Conservation (phyloP, 2,888 invertebrate genomes). For the Drosophila tripunctata region DNA sequence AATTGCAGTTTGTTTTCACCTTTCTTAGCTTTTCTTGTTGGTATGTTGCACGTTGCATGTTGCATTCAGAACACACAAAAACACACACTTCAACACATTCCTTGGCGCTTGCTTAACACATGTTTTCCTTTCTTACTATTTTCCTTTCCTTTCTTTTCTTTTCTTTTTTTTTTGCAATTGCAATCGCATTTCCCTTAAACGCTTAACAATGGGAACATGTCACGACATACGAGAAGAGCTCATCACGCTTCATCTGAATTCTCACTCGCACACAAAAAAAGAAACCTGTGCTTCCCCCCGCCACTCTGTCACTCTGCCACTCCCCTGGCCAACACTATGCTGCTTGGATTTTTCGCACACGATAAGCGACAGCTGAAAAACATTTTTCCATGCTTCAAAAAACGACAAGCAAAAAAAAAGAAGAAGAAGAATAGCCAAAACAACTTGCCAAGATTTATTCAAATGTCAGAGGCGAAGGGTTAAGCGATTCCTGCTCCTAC, state of each 20-base stretch:
- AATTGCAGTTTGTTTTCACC: too few relatives aligned
- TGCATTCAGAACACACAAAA: neutral
- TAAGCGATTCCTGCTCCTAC: conserved; percentile 36
- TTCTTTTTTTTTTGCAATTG: neutral
- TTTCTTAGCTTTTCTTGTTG: too few relatives aligned
- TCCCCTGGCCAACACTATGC: neutral
- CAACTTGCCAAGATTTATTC: conserved; percentile 77
- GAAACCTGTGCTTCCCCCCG: conserved; percentile 11
- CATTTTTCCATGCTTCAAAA: conserved; percentile 74
- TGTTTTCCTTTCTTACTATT: conserved; percentile 28
- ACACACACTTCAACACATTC: too few relatives aligned
- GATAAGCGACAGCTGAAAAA: conserved; percentile 75
- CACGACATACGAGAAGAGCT: conserved; percentile 51
- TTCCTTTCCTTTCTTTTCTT: neutral
- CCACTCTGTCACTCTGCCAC: neutral
- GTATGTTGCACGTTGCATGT: conserved; percentile 24
- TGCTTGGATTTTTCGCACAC: conserved; percentile 69
- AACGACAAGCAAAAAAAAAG: too few relatives aligned
- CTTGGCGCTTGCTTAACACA: conserved; percentile 65
- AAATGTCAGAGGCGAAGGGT: conserved; percentile 74
- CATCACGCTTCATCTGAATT: conserved; percentile 31
- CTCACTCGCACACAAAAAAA: conserved; percentile 13
- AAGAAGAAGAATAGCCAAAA: conserved; percentile 47
- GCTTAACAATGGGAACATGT: conserved; percentile 57
- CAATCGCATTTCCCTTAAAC: conserved; percentile 67